These are phyloP conservation scores for Hozukius guyotensis DNA, from an alignment of 2,797 vertebrate species.

Conservation along the genomic window DNA sequence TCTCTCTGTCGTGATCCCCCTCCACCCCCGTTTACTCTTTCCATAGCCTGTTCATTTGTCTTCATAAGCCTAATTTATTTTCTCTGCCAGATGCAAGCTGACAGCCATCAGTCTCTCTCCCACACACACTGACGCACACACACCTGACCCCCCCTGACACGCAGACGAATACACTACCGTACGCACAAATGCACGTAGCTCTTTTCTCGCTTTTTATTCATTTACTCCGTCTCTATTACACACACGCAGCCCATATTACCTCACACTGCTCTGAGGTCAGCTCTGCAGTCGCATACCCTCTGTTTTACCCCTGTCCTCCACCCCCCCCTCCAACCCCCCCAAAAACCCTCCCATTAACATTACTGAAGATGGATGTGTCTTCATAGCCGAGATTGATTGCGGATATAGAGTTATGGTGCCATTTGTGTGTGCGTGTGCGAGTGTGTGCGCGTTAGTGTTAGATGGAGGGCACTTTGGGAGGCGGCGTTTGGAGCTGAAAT, in stretches of 20 bases:
- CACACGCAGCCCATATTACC: constrained; percentile 46
- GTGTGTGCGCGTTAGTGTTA: constrained; percentile 57
- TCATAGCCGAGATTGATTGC: constrained; percentile 99
- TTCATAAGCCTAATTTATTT: constrained; percentile 99
- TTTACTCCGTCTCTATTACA: constrained; percentile 42
- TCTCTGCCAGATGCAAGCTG: constrained; percentile 97
- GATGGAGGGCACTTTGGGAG: constrained; percentile 78
- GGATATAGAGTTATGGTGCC: constrained; percentile 98
- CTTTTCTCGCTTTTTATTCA: constrained; percentile 48
- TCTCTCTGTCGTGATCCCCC: constrained; percentile 35
- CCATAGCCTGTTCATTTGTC: constrained; percentile 94
- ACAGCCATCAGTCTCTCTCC: constrained; percentile 95
- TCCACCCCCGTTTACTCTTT: constrained; percentile 68
- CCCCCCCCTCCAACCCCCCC: constrained; percentile 78
- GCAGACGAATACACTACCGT: constrained; percentile 43
- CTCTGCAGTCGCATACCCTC: constrained; percentile 72
- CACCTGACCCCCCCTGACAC: constrained; percentile 64
- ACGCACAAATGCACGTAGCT: constrained; percentile 43
- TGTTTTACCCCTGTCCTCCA: constrained; percentile 82
- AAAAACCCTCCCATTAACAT: constrained; percentile 92
- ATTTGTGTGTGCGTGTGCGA: constrained; percentile 68
- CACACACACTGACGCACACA: constrained; percentile 70
- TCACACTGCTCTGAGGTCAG: constrained; percentile 73
- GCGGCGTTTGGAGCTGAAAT: constrained; percentile 61
- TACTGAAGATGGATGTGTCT: constrained; percentile 99